These are phyloP conservation scores for Aporophyla lueneburgensis DNA, from an alignment of 2,888 invertebrate species.

Conservation along the genomic window DNA sequence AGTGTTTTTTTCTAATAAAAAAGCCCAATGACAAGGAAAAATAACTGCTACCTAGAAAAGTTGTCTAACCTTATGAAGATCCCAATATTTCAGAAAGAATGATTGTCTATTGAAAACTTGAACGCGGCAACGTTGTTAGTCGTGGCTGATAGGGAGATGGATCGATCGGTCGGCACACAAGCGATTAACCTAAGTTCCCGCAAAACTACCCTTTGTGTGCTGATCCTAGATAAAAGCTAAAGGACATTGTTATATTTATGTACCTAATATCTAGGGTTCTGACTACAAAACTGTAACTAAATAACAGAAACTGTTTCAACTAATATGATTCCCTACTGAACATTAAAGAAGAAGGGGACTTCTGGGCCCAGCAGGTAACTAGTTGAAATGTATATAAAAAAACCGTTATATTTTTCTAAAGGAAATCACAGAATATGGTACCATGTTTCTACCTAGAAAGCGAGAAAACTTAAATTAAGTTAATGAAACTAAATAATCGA, in stretches of 20 bases:
- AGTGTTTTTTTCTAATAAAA: neutral
- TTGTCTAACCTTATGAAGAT: conserved; percentile 13
- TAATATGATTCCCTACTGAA: conserved; percentile 6
- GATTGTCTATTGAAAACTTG: conserved; percentile 34
- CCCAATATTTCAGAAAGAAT: conserved; percentile 22
- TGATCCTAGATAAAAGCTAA: conserved; percentile 27
- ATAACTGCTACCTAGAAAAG: conserved; percentile 3
- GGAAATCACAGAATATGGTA: no score
- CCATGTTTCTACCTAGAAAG: no score
- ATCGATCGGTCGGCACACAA: conserved; percentile 17
- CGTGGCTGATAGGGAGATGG: conserved; percentile 11
- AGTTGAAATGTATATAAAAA: no score
- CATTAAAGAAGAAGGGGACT: no score
- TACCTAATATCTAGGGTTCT: neutral
- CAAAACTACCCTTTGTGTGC: neutral
- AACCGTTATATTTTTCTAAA: no score
- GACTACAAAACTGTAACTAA: conserved; percentile 15
- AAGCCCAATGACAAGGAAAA: neutral
- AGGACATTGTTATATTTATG: neutral
- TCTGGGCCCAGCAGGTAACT: no score
- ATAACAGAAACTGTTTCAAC: conserved; percentile 6
- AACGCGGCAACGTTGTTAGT: conserved; percentile 11
- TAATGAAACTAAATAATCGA: no score
- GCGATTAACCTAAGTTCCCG: conserved; percentile 21
- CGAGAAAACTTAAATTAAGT: no score